Percentiles rank a stretch among this genome's conserved stretches.
phyloP scores from a whole-genome alignment of 2,113 vertebrate genomes.

The Ciconia boyciana region DNA sequence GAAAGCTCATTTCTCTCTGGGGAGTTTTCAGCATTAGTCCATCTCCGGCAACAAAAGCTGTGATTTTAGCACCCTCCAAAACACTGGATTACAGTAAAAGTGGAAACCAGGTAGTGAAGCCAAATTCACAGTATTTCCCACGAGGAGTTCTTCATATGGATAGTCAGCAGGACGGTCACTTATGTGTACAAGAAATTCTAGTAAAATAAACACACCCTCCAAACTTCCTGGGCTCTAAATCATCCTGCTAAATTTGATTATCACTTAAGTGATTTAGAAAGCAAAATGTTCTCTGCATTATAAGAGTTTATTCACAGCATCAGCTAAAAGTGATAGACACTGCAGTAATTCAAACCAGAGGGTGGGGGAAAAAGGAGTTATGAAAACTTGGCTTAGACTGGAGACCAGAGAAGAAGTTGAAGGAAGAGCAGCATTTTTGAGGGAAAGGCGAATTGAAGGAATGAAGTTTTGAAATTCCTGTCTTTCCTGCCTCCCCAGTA shows the following conservation, averaged over 20 bases:
- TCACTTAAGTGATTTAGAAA: slow-evolving; percentile 33
- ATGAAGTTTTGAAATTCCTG: slow-evolving; percentile 67
- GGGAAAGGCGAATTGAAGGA: slow-evolving; percentile 53
- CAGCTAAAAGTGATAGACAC: slow-evolving; percentile 59
- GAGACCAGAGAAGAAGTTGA: slow-evolving; percentile 49
- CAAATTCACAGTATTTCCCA: background rate
- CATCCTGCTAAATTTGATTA: slow-evolving; percentile 25
- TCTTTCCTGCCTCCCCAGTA: slow-evolving; percentile 42
- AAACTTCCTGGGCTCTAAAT: slow-evolving; percentile 35
- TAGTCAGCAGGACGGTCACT: background rate
- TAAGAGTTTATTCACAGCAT: slow-evolving; percentile 16
- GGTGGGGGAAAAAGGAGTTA: background rate
- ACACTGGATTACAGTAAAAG: background rate
- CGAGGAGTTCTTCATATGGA: background rate
- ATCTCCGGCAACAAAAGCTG: background rate
- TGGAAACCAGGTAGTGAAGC: background rate
- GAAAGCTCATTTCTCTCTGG: background rate
- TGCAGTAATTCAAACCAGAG: slow-evolving; percentile 62
- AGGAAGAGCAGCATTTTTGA: slow-evolving; percentile 68
- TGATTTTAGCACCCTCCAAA: slow-evolving; percentile 8
- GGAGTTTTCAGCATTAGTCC: background rate
- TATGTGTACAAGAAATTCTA: background rate
- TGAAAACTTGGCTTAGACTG: slow-evolving; percentile 54
- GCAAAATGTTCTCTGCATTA: background rate
- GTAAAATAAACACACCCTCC: slow-evolving; percentile 17